These are phyloP conservation scores for Corythucha ciliata DNA, from an alignment of 2,888 invertebrate species.

Conservation along the genomic window DNA sequence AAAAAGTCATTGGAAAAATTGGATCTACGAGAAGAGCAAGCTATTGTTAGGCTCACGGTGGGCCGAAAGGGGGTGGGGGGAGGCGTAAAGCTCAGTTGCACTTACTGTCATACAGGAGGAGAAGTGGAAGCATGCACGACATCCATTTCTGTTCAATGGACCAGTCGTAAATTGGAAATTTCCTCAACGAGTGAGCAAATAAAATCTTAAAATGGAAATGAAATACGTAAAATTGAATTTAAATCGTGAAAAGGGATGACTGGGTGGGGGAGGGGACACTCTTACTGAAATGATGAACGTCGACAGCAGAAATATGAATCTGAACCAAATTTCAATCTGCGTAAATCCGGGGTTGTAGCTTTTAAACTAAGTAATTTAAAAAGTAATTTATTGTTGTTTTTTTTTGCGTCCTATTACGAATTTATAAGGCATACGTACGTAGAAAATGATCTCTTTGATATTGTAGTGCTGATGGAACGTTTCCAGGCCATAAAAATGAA, in stretches of 20 bases:
- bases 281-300: slow-evolving; percentile 82
- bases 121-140: slow-evolving; percentile 71
- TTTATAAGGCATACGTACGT: slow-evolving; percentile 72
- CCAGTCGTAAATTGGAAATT: slow-evolving; percentile 85
- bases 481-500: slow-evolving; percentile 74
- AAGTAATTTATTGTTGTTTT: too few relatives aligned
- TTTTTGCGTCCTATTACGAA: too few relatives aligned
- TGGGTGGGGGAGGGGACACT: too few relatives aligned
- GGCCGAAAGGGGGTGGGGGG: not conserved
- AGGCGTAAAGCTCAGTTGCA: slow-evolving; percentile 30
- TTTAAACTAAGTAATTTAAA: slow-evolving; percentile 65
- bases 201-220: slow-evolving; percentile 60
- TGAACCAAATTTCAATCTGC: slow-evolving; percentile 94
- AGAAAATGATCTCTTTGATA: slow-evolving; percentile 74
- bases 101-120: slow-evolving; percentile 87
- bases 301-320: slow-evolving; percentile 81
- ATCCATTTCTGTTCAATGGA: slow-evolving; percentile 98
- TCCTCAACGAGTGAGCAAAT: slow-evolving; percentile 80
- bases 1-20: slow-evolving; percentile 79
- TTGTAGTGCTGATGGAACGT: slow-evolving; percentile 74
- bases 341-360: slow-evolving; percentile 94
- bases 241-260: not conserved
- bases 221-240: slow-evolving; percentile 2
- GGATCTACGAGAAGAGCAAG: slow-evolving; percentile 70
- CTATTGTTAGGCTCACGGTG: not conserved